Evolutionary conservation across 2,888 invertebrate species (phyloP).

Genomic region (Eretmocerus hayati): DNA sequence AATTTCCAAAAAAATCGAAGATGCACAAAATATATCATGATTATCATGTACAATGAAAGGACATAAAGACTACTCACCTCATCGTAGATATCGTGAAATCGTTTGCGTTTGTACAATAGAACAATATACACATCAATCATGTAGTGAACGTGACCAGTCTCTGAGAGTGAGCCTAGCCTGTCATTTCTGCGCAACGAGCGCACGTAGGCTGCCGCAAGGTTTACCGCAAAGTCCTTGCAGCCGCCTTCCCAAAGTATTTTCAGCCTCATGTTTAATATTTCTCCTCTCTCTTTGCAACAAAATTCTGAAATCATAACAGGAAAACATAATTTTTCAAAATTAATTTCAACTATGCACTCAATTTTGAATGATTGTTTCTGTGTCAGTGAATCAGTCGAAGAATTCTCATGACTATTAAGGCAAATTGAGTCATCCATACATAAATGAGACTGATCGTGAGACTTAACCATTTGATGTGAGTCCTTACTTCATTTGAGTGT

Average conservation of each 20-base stretch:
- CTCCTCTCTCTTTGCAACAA: conserved; percentile 56
- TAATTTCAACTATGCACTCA: no score
- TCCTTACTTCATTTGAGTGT: no score
- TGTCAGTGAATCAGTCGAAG: no score
- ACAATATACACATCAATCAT: conserved; percentile 57
- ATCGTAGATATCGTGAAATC: conserved; percentile 50
- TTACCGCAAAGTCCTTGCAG: conserved; percentile 57
- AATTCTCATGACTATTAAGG: no score
- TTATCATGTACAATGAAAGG: no score
- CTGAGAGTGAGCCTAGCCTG: conserved; percentile 40
- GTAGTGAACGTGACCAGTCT: conserved; percentile 51
- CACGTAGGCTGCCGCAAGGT: conserved; percentile 54
- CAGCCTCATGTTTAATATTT: conserved; percentile 55
- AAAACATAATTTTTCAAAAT: no score
- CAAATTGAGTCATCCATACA: no score
- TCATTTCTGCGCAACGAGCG: conserved; percentile 48
- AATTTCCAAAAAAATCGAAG: no score
- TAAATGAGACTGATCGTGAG: no score
- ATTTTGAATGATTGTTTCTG: no score
- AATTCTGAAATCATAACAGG: conserved; percentile 55
- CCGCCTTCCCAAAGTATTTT: conserved; percentile 55
- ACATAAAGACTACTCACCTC: conserved; percentile 46
- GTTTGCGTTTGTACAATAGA: conserved; percentile 53
- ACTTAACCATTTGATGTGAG: no score
- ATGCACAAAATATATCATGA: no score